Conservation (phyloP, 2,888 invertebrate species). For the Balanococcus diminutus region DNA sequence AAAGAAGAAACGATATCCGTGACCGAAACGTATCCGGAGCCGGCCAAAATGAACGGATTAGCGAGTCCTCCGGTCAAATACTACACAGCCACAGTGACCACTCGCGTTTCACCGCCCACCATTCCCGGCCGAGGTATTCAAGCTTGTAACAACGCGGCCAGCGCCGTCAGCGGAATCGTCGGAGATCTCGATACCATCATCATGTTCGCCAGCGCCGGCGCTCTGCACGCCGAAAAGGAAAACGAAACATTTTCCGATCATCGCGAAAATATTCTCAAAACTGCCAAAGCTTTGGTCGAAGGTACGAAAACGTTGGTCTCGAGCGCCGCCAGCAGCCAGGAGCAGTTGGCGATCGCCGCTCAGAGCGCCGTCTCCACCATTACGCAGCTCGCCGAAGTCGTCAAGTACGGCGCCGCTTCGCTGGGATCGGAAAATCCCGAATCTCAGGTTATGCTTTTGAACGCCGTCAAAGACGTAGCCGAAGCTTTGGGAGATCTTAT, state of each 20-base stretch:
- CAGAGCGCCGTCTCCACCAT: conserved; percentile 97
- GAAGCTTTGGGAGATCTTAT: conserved; percentile 95
- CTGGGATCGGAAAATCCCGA: conserved; percentile 92
- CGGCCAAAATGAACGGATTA: conserved; percentile 34
- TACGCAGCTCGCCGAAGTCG: conserved; percentile 94
- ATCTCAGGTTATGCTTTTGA: conserved; percentile 92
- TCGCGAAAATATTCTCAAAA: conserved; percentile 94
- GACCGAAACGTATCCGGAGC: conserved; percentile 12
- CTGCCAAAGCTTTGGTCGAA: conserved; percentile 97
- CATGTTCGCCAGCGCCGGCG: conserved; percentile 98
- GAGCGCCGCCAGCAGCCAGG: conserved; percentile 90
- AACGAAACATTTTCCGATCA: conserved; percentile 93
- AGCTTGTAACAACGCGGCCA: conserved; percentile 98
- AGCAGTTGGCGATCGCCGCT: conserved; percentile 94
- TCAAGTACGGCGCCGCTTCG: conserved; percentile 95
- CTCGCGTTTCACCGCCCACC: conserved; percentile 69
- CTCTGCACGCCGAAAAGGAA: conserved; percentile 91
- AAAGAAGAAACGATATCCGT: conserved; percentile 7
- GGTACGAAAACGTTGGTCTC: conserved; percentile 98
- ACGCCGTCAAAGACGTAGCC: conserved; percentile 97
- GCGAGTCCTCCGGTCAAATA: conserved; percentile 31
- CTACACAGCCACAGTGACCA: conserved; percentile 83
- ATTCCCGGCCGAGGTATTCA: conserved; percentile 79
- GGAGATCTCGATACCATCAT: conserved; percentile 98
- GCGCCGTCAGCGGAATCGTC: conserved; percentile 96